Percentiles rank a stretch among this genome's conserved stretches.
These are phyloP conservation scores for Mola mola DNA, from an alignment of 2,113 vertebrate species.

Conservation along the genomic window DNA sequence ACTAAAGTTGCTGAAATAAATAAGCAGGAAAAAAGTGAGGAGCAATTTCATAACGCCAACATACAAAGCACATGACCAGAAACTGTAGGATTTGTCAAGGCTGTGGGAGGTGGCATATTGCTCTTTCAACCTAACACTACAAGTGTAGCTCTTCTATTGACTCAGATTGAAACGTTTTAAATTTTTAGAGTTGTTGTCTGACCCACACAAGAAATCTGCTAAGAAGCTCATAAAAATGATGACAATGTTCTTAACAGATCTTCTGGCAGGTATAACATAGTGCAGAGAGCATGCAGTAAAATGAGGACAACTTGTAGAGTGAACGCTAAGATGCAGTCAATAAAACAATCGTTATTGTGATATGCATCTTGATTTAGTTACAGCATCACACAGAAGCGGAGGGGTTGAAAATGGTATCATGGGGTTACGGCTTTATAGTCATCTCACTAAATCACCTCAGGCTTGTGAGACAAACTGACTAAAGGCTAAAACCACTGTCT, in stretches of 20 bases:
- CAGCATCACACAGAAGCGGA: background rate
- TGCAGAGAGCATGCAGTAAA: background rate
- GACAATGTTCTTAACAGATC: background rate
- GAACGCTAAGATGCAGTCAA: background rate
- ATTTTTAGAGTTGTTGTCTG: background rate
- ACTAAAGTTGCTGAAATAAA: slow-evolving; percentile 27
- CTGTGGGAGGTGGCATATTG: too few relatives aligned
- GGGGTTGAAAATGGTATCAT: slow-evolving; percentile 16
- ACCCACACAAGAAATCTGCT: background rate
- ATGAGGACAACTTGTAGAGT: background rate
- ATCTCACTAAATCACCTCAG: slow-evolving; percentile 38
- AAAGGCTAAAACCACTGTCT: slow-evolving; percentile 35
- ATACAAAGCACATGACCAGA: background rate
- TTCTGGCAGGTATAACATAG: background rate
- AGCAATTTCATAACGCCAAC: slow-evolving; percentile 3
- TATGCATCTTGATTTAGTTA: background rate
- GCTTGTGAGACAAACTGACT: slow-evolving; percentile 22
- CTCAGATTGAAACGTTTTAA: background rate
- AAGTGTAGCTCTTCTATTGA: background rate
- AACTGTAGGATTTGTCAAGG: background rate
- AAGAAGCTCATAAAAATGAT: background rate
- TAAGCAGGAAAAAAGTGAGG: slow-evolving; percentile 14
- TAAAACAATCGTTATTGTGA: background rate
- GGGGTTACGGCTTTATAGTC: slow-evolving; percentile 21
- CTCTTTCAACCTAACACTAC: too few relatives aligned